A percentile compares a stretch with the other conserved stretches of the same genome.
These are phyloP conservation scores for Araneus ventricosus DNA, from an alignment of 1,140 invertebrate species.

Conservation along the genomic window DNA sequence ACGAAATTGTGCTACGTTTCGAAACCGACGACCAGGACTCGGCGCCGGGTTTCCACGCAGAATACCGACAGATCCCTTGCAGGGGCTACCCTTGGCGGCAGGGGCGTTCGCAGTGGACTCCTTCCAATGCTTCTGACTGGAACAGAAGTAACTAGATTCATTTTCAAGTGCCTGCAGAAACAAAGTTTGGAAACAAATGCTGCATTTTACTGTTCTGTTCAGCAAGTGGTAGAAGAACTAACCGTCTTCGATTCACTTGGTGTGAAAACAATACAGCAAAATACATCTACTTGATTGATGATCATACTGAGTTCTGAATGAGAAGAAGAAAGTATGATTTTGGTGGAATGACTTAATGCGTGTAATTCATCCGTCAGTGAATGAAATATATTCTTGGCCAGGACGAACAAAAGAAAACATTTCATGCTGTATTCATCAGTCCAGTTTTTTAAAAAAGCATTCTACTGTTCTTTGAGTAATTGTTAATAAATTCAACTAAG, in stretches of 20 bases:
- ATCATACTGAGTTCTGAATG: too few species aligned
- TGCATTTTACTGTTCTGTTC: neutral
- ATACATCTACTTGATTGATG: too few species aligned
- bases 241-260: neutral
- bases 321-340: too few species aligned
- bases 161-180: neutral
- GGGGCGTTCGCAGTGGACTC: conserved; percentile 36
- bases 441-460: too few species aligned
- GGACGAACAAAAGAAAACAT: too few species aligned
- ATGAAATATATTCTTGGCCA: too few species aligned
- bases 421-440: too few species aligned
- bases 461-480: too few species aligned
- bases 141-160: neutral
- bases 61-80: conserved; percentile 71
- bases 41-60: conserved; percentile 52
- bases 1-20: conserved; percentile 45
- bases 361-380: too few species aligned
- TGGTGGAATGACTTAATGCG: too few species aligned
- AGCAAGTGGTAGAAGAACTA: neutral
- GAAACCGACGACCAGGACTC: conserved; percentile 40
- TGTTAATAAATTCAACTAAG: too few species aligned
- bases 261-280: neutral
- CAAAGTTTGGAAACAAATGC: neutral
- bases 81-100: conserved; percentile 64
- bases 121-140: conserved; percentile 56